Evolutionary conservation across 2,888 invertebrate species (phyloP).

Genomic region (Zootermopsis nevadensis): DNA sequence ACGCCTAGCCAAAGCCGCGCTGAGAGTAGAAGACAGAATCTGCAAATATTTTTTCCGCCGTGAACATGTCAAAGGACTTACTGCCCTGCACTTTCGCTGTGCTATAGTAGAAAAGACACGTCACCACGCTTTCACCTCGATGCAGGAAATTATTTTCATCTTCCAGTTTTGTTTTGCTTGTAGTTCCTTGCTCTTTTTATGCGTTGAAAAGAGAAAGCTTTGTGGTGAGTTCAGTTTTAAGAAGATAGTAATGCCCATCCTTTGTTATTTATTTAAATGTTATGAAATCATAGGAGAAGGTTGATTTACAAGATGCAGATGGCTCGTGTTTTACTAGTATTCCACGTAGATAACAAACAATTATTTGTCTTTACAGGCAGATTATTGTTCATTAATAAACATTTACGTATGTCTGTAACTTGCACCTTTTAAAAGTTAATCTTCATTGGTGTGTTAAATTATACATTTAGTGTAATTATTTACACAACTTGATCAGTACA

Average conservation of each 20-base stretch:
- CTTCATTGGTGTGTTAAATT: too few relatives aligned
- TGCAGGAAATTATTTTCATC: slow-evolving; percentile 49
- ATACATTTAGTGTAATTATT: too few relatives aligned
- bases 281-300: background rate
- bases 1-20: background rate
- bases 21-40: background rate
- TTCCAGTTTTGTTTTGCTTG: slow-evolving; percentile 42
- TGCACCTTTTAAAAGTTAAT: too few relatives aligned
- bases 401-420: too few relatives aligned
- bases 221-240: background rate
- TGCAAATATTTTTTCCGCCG: background rate
- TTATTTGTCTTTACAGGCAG: background rate
- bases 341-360: background rate
- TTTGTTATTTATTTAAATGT: background rate
- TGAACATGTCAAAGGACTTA: background rate
- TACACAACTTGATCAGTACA: too few relatives aligned
- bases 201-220: slow-evolving; percentile 14
- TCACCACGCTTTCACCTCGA: slow-evolving; percentile 49
- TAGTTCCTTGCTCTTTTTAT: slow-evolving; percentile 27
- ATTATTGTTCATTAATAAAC: too few relatives aligned
- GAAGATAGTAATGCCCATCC: background rate
- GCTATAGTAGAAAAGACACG: slow-evolving; percentile 44
- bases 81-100: slow-evolving; percentile 43
- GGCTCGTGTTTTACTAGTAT: background rate
- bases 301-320: background rate